Evolutionary conservation across 2,888 invertebrate species (phyloP).

Genomic region (Drosophila picticornis): DNA sequence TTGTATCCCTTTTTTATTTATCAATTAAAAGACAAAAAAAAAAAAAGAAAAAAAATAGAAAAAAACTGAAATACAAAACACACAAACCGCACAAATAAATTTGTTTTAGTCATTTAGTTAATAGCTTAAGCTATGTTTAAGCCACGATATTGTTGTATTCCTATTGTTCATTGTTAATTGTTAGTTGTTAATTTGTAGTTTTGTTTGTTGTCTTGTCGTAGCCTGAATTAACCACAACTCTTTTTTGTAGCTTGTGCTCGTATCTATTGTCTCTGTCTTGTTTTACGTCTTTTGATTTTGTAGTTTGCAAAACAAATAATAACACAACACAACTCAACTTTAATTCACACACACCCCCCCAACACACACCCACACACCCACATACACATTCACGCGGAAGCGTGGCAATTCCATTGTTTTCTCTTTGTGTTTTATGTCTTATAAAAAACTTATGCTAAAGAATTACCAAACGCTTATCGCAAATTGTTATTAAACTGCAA

Average conservation of each 20-base stretch:
- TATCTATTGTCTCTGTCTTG: conserved; percentile 34
- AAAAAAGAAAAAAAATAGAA: neutral
- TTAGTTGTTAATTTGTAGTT: conserved; percentile 47
- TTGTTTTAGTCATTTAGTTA: conserved; percentile 38
- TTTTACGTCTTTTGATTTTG: conserved; percentile 31
- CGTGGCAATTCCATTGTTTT: conserved; percentile 21
- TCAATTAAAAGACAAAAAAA: neutral
- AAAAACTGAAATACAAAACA: conserved; percentile 24
- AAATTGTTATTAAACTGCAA: conserved; percentile 28
- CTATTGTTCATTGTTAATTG: conserved; percentile 37
- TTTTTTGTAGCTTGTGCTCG: conserved; percentile 42
- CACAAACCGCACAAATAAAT: conserved; percentile 43
- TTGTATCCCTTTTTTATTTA: conserved; percentile 1
- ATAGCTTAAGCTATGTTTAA: conserved; percentile 47
- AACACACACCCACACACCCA: conserved; percentile 13
- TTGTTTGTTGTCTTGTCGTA: conserved; percentile 65
- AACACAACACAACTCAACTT: conserved; percentile 10
- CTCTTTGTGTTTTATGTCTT: conserved; percentile 20
- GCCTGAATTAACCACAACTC: conserved; percentile 46
- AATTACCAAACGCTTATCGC: conserved; percentile 38
- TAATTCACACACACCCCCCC: conserved; percentile 7
- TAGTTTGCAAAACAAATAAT: conserved; percentile 21
- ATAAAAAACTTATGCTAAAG: conserved; percentile 20
- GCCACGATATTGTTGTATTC: conserved; percentile 39
- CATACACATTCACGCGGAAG: conserved; percentile 7